Conservation (phyloP, 2,888 invertebrate genomes). For the Griposia aprilina region DNA sequence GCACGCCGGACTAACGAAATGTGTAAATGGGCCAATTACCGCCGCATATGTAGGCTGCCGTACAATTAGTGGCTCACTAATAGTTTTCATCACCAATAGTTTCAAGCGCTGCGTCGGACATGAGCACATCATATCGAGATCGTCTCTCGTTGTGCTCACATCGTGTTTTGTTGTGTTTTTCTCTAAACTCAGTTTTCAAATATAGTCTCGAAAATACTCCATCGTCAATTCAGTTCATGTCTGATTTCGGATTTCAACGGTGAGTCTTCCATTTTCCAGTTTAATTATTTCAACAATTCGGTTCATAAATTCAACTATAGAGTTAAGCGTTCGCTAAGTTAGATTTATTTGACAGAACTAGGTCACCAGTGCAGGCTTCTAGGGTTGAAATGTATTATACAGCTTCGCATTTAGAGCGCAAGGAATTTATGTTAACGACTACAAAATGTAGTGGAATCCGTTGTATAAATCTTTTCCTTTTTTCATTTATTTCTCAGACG, state of each 20-base stretch:
- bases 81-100: constrained; percentile 89
- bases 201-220: constrained; percentile 15
- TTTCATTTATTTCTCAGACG: constrained; percentile 61
- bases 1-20: constrained; percentile 88
- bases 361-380: constrained; percentile 79
- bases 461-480: constrained; percentile 69
- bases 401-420: constrained; percentile 75
- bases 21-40: constrained; percentile 91
- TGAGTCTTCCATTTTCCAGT: constrained; percentile 55
- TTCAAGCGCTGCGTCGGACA: constrained; percentile 79
- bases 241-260: constrained; percentile 42
- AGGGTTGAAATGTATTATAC: constrained; percentile 75
- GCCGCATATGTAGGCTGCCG: constrained; percentile 88
- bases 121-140: constrained; percentile 83
- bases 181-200: constrained; percentile 30
- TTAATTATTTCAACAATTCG: constrained; percentile 51
- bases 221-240: constrained; percentile 21
- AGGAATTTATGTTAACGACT: constrained; percentile 80
- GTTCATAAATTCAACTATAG: constrained; percentile 70
- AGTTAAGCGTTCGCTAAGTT: constrained; percentile 72
- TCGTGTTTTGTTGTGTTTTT: constrained; percentile 67
- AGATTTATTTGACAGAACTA: constrained; percentile 80
- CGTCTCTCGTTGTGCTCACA: constrained; percentile 83
- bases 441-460: constrained; percentile 70
- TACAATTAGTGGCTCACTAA: constrained; percentile 89